Base-by-base conservation (phyloP, 2,797 vertebrate genomes). In the Nothura maculosa region DNA sequence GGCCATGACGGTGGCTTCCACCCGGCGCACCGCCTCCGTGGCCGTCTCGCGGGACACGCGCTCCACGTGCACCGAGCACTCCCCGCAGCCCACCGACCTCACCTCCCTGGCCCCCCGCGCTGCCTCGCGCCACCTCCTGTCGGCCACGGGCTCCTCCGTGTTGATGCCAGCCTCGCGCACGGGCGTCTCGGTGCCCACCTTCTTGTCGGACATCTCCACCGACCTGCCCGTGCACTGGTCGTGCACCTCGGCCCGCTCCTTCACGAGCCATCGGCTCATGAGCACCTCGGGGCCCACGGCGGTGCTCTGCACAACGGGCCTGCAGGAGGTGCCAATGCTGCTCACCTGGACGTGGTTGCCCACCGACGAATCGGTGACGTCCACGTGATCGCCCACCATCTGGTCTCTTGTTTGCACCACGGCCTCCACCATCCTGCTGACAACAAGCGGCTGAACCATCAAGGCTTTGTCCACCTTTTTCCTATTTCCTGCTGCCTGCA, bases 401-500 rank as follows among this genome's bases (percentile, higher is more conserved):
- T 98, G 98, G 97, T 98, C 99, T 94, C 98, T 98, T 1, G 40
- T 98, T 73, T 97, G 98, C 60, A 99, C 78, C 9, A 97, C 83
- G 0, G 99, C 99, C 93, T 99, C 99, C 70, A 99, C 98, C 67
- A 97, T 96, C 81, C 87, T 98, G 88, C 97, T 99, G 97, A 98
- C 97, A 68, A 98, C 98, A 60, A 96, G 96, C 0, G 99, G 99
- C 92, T 98, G 98, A 87, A 97, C 98, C 98, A 97, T 98, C 12
- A 64, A 3, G 4, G 98, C 98, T 97, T 99, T 99, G 97, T 99
- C 99, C 1, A 97, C 95, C 60, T 98, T 99, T 85, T 99, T 99
- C 96, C 98, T 98, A 42, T 95, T 98, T 1, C 99, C 98, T 7
- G 99, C 99, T 0, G 98, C 99, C 90, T 99, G 99, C 20, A 99